Conservation (phyloP, 2,888 invertebrate species). For the Acleris sparsana region DNA sequence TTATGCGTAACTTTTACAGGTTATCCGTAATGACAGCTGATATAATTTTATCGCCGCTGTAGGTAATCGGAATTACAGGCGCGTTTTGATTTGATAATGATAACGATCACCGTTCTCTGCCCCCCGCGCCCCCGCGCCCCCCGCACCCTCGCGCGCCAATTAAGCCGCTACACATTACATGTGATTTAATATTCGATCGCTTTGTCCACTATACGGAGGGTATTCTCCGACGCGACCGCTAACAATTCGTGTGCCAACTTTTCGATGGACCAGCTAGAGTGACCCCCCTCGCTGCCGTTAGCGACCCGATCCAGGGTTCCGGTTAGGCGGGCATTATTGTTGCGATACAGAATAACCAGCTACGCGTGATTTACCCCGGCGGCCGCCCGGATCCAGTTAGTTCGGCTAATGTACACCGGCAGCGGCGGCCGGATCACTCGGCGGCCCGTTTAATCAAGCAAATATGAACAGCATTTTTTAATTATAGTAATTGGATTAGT, state of each 20-base stretch:
- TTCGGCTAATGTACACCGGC: conserved; percentile 9
- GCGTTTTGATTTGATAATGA: too few relatives aligned
- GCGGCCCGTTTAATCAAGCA: conserved; percentile 10
- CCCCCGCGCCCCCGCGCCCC: neutral
- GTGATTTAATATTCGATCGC: conserved; percentile 16
- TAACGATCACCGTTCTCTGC: neutral
- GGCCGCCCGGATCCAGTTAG: neutral
- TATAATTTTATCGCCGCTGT: too few relatives aligned
- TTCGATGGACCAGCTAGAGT: neutral
- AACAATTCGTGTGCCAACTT: too few relatives aligned
- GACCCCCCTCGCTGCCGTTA: too few relatives aligned
- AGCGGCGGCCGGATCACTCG: conserved; percentile 9
- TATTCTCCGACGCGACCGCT: too few relatives aligned
- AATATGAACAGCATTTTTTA: conserved; percentile 17
- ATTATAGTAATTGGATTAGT: conserved; percentile 32
- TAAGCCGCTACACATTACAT: neutral
- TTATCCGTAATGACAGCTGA: too few relatives aligned
- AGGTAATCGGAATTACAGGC: too few relatives aligned
- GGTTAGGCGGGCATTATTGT: too few relatives aligned
- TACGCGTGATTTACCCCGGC: neutral
- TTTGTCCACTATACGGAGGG: neutral
- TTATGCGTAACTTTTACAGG: too few relatives aligned
- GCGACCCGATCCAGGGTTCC: too few relatives aligned
- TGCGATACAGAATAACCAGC: neutral
- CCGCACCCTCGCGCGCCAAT: neutral